Base-by-base conservation (phyloP, 2,797 vertebrate genomes). In the Halcyon smyrnensis region DNA sequence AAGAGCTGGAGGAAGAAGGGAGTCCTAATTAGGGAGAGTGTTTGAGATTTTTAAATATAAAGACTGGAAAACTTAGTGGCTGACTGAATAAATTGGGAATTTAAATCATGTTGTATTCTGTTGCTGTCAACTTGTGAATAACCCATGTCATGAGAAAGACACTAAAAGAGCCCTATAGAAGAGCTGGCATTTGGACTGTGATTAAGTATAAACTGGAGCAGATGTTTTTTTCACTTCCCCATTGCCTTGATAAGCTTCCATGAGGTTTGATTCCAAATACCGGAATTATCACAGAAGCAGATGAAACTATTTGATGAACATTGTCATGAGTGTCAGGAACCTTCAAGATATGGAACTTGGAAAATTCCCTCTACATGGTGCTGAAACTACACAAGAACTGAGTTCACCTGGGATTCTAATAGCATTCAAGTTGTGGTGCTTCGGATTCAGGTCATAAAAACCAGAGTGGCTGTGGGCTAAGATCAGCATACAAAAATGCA, bases 71-170 rank as follows among this genome's bases (percentile, higher is more conserved):
- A 62, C 6, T 76, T 45, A 77, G 60, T 70, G 59, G 4, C 34
- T 93, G 75, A 39, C 46, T 87, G 51, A 90, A 89, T 83, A 95
- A 95, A 89, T 39, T 74, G 34, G 46, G 25, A 89, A 91, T 80
- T 54, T 69, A 92, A 89, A 87, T 70, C 34, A 8, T 57, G 23
- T 32, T 79, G 3, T 60, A 46, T 83, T 59, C 45, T 83, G 14
- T 14, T 87, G 34, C 78, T 93, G 37, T 53, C 84, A 84, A 12
- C 50, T 82, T 84, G 51, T 77, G 54, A 89, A 82, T 89, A 85
- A 76, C 18, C 15, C 37, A 36, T 63, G 27, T 14, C 64, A 67
- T 18, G 27, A 43, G 56, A 87, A 91, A 95, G 36, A 59, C 10
- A 48, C 19, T 53, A 36, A 68, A 36, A 82, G 28, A 87, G 3